phyloP scores from a whole-genome alignment of 2,113 vertebrate species.

The Aegithalos caudatus region DNA sequence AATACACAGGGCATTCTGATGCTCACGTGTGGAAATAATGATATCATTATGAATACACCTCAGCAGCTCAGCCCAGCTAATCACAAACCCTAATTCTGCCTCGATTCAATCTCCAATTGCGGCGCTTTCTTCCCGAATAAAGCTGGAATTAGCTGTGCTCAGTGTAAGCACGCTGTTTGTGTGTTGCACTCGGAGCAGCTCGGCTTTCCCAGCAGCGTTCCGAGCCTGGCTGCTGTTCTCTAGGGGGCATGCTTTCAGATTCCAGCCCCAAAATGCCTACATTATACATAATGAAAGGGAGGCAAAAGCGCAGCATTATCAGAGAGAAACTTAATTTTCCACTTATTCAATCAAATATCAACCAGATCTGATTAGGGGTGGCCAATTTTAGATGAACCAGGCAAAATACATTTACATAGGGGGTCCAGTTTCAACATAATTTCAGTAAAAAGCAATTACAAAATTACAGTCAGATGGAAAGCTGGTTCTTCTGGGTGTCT shows the following conservation, averaged over 20 bases:
- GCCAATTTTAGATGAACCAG: conserved; percentile 61
- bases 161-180: conserved; percentile 11
- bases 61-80: conserved; percentile 68
- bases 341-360: conserved; percentile 63
- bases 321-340: conserved; percentile 61
- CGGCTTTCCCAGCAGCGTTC: conserved; percentile 22
- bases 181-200: conserved; percentile 35
- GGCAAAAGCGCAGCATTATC: conserved; percentile 31
- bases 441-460: conserved; percentile 68
- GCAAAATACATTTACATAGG: conserved; percentile 65
- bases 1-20: not conserved
- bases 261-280: not conserved
- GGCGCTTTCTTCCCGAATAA: conserved; percentile 61
- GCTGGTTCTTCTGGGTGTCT: conserved; percentile 62
- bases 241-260: conserved; percentile 26
- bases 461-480: conserved; percentile 55
- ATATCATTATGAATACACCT: conserved; percentile 64
- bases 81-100: conserved; percentile 71
- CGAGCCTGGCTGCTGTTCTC: conserved; percentile 14
- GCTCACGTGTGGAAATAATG: conserved; percentile 53
- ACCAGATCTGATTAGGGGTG: conserved; percentile 58
- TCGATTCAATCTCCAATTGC: conserved; percentile 54
- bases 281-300: conserved; percentile 20
- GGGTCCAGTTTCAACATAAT: conserved; percentile 63
- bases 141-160: conserved; percentile 63